Evolutionary conservation across 1,140 invertebrate species (phyloP).

Genomic region (Idris sp.): DNA sequence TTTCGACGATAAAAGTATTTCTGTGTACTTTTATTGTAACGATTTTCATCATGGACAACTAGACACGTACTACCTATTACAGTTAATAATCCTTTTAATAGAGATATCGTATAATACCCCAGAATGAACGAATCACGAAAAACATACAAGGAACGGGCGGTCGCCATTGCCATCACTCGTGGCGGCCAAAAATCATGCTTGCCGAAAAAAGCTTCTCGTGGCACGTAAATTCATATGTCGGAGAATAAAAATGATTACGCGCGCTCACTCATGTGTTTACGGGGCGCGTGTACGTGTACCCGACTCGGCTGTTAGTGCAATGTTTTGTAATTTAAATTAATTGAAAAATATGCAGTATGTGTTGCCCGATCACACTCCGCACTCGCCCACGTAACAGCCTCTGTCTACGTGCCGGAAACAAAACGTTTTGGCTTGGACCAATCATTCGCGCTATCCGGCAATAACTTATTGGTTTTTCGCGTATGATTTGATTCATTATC

Average conservation of each 20-base stretch:
- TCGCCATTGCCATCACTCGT: constrained; percentile 19
- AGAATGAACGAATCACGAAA: constrained; percentile 43
- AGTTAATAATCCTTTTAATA: constrained; percentile 52
- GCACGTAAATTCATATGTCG: constrained; percentile 65
- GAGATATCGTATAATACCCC: constrained; percentile 46
- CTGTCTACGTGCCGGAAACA: constrained; percentile 61
- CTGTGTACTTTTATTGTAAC: constrained; percentile 44
- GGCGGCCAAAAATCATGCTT: constrained; percentile 52
- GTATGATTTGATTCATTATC: constrained; percentile 76
- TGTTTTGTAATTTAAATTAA: constrained; percentile 78
- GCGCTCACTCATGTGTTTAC: constrained; percentile 59
- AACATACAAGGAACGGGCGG: constrained; percentile 33
- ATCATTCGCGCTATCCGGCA: constrained; percentile 73
- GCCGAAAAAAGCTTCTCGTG: constrained; percentile 59
- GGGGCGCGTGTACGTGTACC: constrained; percentile 36
- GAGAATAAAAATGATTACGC: constrained; percentile 73
- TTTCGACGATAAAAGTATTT: constrained; percentile 38
- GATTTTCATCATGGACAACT: constrained; percentile 25
- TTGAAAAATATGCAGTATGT: constrained; percentile 77
- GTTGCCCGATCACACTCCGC: constrained; percentile 70
- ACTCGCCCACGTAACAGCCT: constrained; percentile 54
- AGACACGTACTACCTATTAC: constrained; percentile 33
- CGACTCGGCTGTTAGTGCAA: constrained; percentile 68
- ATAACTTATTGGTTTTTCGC: constrained; percentile 77
- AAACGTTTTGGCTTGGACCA: constrained; percentile 66